Evolutionary conservation across 1,140 invertebrate genomes (phyloP).

Genomic region (Drosophila guanche): DNA sequence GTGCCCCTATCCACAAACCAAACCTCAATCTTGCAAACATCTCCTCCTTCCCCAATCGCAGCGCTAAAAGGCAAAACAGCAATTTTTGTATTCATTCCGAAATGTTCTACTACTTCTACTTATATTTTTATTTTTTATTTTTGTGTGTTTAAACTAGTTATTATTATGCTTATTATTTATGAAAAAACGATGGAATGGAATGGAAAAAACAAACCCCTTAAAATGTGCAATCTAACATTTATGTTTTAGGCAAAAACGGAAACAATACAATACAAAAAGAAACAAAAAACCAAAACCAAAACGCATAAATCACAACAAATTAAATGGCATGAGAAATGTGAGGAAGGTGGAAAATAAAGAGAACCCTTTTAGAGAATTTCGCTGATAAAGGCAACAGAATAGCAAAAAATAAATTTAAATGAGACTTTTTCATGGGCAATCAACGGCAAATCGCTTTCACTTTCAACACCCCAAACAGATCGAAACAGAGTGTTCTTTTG

Average conservation of each 20-base stretch:
- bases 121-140: slow-evolving; percentile 46
- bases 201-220: slow-evolving; percentile 35
- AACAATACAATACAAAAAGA: slow-evolving; percentile 18
- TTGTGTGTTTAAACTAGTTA: slow-evolving; percentile 64
- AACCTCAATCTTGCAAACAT: slow-evolving; percentile 1
- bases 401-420: slow-evolving; percentile 44
- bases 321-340: slow-evolving; percentile 61
- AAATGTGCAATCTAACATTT: slow-evolving; percentile 77
- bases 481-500: neutral
- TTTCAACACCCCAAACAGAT: too few relatives aligned
- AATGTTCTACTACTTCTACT: slow-evolving; percentile 44
- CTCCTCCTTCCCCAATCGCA: slow-evolving; percentile 14
- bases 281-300: slow-evolving; percentile 39
- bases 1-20: neutral
- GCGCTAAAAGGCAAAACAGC: slow-evolving; percentile 69
- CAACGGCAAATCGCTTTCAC: too few relatives aligned
- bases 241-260: slow-evolving; percentile 50
- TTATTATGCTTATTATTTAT: slow-evolving; percentile 74
- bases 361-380: slow-evolving; percentile 81
- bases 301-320: slow-evolving; percentile 68
- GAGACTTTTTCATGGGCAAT: slow-evolving; percentile 8
- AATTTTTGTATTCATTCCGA: slow-evolving; percentile 78
- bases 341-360: slow-evolving; percentile 70
- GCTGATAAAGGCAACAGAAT: slow-evolving; percentile 80
- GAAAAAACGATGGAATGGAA: slow-evolving; percentile 37